Base-by-base conservation (phyloP, 2,888 invertebrate genomes). In the Galeopsomyia nigrocyanea region DNA sequence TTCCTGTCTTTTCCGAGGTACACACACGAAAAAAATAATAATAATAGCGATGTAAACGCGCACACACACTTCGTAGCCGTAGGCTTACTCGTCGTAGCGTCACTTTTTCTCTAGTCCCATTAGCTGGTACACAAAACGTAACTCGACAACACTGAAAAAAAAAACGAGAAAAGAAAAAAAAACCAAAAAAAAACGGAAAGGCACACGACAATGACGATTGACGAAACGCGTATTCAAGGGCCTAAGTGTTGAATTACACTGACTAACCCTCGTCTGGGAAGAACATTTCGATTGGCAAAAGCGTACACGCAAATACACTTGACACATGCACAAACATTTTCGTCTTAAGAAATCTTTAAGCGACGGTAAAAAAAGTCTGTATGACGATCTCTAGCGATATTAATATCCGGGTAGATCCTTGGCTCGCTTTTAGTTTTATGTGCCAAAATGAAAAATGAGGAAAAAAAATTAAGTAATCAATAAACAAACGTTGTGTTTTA, bases 61-160 rank as follows among this genome's bases (percentile, higher is more conserved):
- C 47, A 63, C 39, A 66, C 70, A 71, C 67, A 47, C 64, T 73
- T 67, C 77, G 75, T 77, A 77, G 77, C 77, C 74, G 75, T 78
- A 79, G 77, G 39, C 64, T 73, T 67, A 77, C 75, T 77, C 78
- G 77, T 78, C 74, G 75, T 78, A 79, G 77, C 75, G 76, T 75
- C 78, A 77, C 77, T 78, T 78, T 79, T 76, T 71, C 63, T 78
- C 76, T 76, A 78, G 76, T 78, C 74, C 77, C 75, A 39, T 68
- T 79, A 79, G 76, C 71, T 73, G 69, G 75, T 78, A 78, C 21
- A 62, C 47, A 60, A n/a, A 21, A 16, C 47, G 46, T 49, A 53
- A 64, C 55, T 31, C 60, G 61, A 49, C 61, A 60, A 55, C 55
- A 46, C 22, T 51, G 60, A 60, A 16, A 70, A n/a, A 64, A 17